A percentile compares a stretch with the other conserved stretches of the same genome.
Conservation (phyloP, 2,113 vertebrate genomes). For the Porphyrio hochstetteri region DNA sequence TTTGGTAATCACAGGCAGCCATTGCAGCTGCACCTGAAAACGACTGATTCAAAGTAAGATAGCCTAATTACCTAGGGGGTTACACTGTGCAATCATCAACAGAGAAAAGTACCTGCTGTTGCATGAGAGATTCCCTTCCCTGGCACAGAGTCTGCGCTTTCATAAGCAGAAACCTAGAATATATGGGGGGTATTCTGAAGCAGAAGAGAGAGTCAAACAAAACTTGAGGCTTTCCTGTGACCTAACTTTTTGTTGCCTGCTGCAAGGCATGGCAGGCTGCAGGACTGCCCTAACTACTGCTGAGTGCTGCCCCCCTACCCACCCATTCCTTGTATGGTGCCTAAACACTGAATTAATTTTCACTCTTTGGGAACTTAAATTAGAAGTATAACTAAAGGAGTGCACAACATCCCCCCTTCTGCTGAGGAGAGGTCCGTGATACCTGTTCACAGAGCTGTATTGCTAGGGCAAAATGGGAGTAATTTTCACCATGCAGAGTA, state of each 20-base stretch:
- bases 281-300: not conserved
- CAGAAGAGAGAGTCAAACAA: not conserved
- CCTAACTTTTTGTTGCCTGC: not conserved
- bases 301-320: not conserved
- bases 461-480: not conserved
- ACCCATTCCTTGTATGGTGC: not conserved
- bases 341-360: not conserved
- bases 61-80: constrained; percentile 11
- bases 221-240: not conserved
- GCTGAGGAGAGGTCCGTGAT: not conserved
- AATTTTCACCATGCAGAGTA: not conserved
- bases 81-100: constrained; percentile 3
- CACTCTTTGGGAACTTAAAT: not conserved
- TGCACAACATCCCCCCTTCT: not conserved
- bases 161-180: not conserved
- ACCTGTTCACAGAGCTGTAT: not conserved
- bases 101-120: not conserved
- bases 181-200: not conserved
- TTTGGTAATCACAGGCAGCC: constrained; percentile 17
- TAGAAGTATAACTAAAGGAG: not conserved
- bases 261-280: not conserved
- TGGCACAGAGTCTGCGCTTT: not conserved
- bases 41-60: not conserved
- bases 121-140: not conserved
- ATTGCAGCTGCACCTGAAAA: constrained; percentile 48